A percentile compares a stretch with the other conserved stretches of the same genome.
Evolutionary conservation across 92 coral and sea anemone genomes (phyloP).

Genomic region (Umimayanthus kanabou): DNA sequence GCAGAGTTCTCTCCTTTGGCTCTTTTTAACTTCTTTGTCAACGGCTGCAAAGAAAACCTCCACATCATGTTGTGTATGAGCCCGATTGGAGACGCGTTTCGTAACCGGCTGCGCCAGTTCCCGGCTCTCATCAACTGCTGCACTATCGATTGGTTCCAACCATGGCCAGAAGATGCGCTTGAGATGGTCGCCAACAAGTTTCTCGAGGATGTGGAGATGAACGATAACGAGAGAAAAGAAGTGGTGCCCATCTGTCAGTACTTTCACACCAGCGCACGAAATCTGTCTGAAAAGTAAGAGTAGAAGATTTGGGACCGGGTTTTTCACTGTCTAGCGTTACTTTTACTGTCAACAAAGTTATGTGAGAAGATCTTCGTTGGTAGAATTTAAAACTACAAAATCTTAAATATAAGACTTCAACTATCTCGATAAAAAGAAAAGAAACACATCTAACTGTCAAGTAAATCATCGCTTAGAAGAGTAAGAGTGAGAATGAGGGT

Average conservation of each 20-base stretch:
- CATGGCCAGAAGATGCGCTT: conserved; percentile 99
- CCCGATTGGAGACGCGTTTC: conserved; percentile 98
- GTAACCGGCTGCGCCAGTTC: conserved; percentile 96
- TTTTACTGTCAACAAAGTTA: not conserved
- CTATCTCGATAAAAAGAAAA: too few species aligned
- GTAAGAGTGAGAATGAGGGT: too few species aligned
- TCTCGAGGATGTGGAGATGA: conserved; percentile 86
- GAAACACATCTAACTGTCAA: too few species aligned
- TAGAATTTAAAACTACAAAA: too few species aligned
- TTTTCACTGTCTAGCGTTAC: not conserved
- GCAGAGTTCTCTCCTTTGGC: conserved; percentile 97
- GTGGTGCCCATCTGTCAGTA: conserved; percentile 91
- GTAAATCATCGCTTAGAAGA: too few species aligned
- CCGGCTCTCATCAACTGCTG: conserved; percentile 99
- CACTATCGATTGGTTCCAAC: conserved; percentile 99
- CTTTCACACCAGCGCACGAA: conserved; percentile 94
- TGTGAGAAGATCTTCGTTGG: not conserved
- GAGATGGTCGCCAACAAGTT: conserved; percentile 99
- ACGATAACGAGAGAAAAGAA: conserved; percentile 89
- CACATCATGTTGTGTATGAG: conserved; percentile 99
- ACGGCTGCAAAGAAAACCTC: conserved; percentile 94
- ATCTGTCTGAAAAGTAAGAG: conserved; percentile 92
- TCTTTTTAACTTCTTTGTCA: conserved; percentile 95
- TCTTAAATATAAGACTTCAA: too few species aligned
- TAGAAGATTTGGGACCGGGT: not conserved